Evolutionary conservation across 2,888 invertebrate genomes (phyloP), one percentile per base, ranked within the genome.

Genomic region (Lomographa bimaculata): DNA sequence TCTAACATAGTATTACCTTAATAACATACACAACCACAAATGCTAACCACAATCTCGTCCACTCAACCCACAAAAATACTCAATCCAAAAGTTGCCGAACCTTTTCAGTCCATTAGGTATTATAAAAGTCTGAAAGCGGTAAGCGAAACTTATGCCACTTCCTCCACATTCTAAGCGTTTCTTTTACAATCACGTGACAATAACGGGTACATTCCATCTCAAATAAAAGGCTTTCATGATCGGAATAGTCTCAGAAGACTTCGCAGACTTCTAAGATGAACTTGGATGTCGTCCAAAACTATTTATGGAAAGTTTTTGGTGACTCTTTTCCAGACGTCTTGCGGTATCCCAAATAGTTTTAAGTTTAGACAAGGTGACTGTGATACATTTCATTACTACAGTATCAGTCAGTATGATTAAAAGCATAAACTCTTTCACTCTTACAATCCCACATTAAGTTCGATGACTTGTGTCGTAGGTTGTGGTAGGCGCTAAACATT

Each of bases 271-370:
- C 53, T 61, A 47, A 47, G 52, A 64, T 65, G 51, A 54, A 57
- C 55, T 79, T 81, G 79, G 79, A 79, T 61, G 55, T 50, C 49
- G 62, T 77, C 80, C 79, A 79, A 78, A 65, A 67, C 79, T 76
- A 72, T 77, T 73, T 79, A 78, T 69, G 63, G 65, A 46, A 57
- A 64, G 61, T 66, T 68, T 65, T 65, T 42, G 53, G 60, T 59
- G 64, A 61, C 60, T 71, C 50, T 54, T 46, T 52, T 53, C 41
- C 52, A 61, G 60, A 60, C 55, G 56, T 60, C 59, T 42, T 52
- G 62, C 35, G 54, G 59, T 48, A 57, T 61, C 6, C 14, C 29
- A 11, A 21, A 28, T 23, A 28, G 27, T 33, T 27, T 23, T 2
- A n/a, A 10, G 7, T 20, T 6, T 29, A 25, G 10, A 2, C 1